Base-by-base conservation (phyloP, 1,140 invertebrate species). In the Glomeris maerens region DNA sequence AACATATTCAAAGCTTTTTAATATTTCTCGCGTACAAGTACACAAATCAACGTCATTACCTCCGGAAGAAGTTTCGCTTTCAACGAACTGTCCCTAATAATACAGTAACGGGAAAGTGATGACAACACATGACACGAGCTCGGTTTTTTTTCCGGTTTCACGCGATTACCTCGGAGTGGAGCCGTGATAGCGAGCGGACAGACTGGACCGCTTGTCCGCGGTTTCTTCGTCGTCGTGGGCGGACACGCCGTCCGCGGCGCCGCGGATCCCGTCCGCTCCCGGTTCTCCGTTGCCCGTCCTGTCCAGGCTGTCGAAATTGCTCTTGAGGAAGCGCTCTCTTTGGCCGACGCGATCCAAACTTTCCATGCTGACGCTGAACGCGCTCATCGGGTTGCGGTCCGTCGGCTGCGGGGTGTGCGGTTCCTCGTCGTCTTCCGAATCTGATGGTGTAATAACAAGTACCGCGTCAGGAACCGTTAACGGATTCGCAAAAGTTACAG, bases 231-330 rank as follows among this genome's bases (percentile, higher is more conserved):
- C 40, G 14, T 50, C 40, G 4, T 17, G 10, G 5, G 25, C 2
- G 62, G 38, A 3, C 59, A 22, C 22, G 14, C 27, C 39, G 29
- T 47, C 20, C 13, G 28, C 10, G n/a, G 27, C 21, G 14, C 27
- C 1, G 21, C 23, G 31, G 23, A 7, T 21, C 22, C n/a, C 5
- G n/a, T 50, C 36, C 45, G 44, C 49, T 5, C 5, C 21, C 4
- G 44, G 20, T 2, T 44, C 21, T 22, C 27, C 13, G 27, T 17
- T 3, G 21, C 45, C 39, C 52, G 55, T 27, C 54, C 60, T 22
- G 55, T 78, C 80, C 3, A 84, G 67, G 53, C 79, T 83, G 62
- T 85, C 82, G 64, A 82, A 84, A 17, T 79, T 83, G 36, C 77
- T 80, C 61, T 84, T 82, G 29, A 86, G 66, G 65, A 79, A 85